Conservation (phyloP, 2,797 vertebrate genomes). For the Esox masquinongy region DNA sequence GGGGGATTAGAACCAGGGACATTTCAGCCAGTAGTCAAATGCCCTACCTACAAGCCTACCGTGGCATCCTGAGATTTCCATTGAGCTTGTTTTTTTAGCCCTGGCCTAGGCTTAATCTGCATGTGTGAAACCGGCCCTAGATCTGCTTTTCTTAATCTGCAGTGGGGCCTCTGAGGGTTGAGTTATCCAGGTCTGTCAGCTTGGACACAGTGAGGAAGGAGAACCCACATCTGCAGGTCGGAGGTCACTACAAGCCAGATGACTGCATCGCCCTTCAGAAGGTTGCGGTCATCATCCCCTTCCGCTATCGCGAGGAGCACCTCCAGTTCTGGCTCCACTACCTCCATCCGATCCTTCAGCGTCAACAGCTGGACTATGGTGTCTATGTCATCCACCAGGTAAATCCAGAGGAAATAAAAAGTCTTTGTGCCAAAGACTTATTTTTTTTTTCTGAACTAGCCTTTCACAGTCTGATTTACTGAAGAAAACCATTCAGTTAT, state of each 20-base stretch:
- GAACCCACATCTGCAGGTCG: slow-evolving; percentile 74
- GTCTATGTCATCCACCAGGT: slow-evolving; percentile 95
- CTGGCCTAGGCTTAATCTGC: no score
- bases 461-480: no score
- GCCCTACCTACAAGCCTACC: no score
- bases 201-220: slow-evolving; percentile 53
- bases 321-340: slow-evolving; percentile 88
- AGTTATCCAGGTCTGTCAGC: not conserved
- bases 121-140: no score
- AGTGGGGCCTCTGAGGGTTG: slow-evolving; percentile 8
- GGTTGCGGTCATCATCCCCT: slow-evolving; percentile 81
- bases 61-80: not conserved
- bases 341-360: slow-evolving; percentile 90
- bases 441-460: no score
- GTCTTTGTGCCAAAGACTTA: no score
- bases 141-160: not conserved
- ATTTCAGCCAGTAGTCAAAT: no score
- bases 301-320: slow-evolving; percentile 79
- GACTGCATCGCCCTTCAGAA: slow-evolving; percentile 76
- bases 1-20: no score
- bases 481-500: no score
- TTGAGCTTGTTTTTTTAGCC: no score
- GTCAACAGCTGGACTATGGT: slow-evolving; percentile 93
- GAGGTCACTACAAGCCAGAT: slow-evolving; percentile 69
- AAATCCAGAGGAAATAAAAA: not conserved